Conservation (phyloP, 2,113 vertebrate genomes). For the Ciconia boyciana region DNA sequence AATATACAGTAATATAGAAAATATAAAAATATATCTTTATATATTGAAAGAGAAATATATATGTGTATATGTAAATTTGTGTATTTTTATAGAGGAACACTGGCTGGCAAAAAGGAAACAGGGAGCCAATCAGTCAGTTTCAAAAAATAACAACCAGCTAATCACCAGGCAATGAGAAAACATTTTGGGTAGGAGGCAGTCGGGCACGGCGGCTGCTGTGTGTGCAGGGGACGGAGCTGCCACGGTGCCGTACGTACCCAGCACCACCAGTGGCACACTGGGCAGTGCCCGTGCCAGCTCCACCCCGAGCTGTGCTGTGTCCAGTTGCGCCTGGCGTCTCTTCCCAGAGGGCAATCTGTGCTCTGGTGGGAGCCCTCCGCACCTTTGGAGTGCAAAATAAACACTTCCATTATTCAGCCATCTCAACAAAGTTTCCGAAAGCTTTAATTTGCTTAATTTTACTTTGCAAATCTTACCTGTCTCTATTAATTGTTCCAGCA, state of each 20-base stretch:
- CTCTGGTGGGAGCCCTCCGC: neutral
- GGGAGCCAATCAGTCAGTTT: neutral
- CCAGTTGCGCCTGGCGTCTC: neutral
- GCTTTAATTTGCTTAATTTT: neutral
- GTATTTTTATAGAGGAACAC: fast-evolving
- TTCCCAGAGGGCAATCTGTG: neutral
- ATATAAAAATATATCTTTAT: neutral
- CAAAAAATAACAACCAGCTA: neutral
- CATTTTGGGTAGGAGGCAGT: fast-evolving
- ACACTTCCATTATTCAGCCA: neutral
- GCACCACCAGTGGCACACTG: fast-evolving
- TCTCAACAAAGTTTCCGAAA: neutral
- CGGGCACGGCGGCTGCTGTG: fast-evolving
- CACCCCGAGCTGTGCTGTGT: fast-evolving
- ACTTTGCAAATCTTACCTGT: neutral
- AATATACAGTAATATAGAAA: no score
- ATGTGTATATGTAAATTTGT: no score
- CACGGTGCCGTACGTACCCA: fast-evolving
- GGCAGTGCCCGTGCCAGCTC: neutral
- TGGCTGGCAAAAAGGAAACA: neutral
- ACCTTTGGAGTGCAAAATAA: neutral
- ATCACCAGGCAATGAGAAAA: neutral
- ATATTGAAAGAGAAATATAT: neutral
- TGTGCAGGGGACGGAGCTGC: neutral
- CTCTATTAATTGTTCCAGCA: neutral